Evolutionary conservation across 1,140 invertebrate genomes (phyloP).

Genomic region (Theocolax elegans): DNA sequence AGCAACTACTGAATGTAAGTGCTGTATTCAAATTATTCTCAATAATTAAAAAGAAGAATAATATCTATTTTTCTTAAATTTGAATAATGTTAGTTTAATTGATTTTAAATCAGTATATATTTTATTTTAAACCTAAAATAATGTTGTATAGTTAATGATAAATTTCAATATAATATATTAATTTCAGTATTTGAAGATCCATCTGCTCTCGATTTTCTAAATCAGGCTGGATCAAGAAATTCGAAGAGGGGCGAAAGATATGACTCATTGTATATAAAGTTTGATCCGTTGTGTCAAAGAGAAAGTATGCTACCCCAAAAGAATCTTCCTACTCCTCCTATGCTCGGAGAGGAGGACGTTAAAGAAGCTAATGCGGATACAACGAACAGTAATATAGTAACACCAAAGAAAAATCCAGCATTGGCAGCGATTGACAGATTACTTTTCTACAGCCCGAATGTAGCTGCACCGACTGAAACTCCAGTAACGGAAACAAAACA

Average conservation of each 20-base stretch:
- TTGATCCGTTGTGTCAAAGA: conserved; percentile 70
- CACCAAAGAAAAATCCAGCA: conserved; percentile 59
- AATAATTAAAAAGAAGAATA: too few species aligned
- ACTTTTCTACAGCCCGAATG: conserved; percentile 59
- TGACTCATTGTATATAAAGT: conserved; percentile 72
- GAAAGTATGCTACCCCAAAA: conserved; percentile 63
- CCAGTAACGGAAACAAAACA: conserved; percentile 45
- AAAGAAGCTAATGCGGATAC: conserved; percentile 56
- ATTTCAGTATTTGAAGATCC: conserved; percentile 63
- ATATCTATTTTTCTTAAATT: too few species aligned
- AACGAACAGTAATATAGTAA: conserved; percentile 45
- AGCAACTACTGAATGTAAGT: conserved; percentile 54
- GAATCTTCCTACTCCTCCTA: conserved; percentile 50
- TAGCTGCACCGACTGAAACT: conserved; percentile 47
- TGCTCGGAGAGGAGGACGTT: conserved; percentile 50
- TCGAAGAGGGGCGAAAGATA: conserved; percentile 62
- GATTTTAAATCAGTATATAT: too few species aligned
- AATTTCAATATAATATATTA: conserved; percentile 32
- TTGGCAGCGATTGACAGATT: conserved; percentile 65
- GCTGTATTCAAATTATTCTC: too few species aligned
- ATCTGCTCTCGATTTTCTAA: conserved; percentile 58
- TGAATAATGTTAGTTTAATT: too few species aligned
- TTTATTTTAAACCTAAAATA: too few species aligned
- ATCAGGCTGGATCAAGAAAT: conserved; percentile 46
- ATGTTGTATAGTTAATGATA: too few species aligned